Evolutionary conservation across 2,113 vertebrate species (phyloP).

Genomic region (Bombycilla garrulus): DNA sequence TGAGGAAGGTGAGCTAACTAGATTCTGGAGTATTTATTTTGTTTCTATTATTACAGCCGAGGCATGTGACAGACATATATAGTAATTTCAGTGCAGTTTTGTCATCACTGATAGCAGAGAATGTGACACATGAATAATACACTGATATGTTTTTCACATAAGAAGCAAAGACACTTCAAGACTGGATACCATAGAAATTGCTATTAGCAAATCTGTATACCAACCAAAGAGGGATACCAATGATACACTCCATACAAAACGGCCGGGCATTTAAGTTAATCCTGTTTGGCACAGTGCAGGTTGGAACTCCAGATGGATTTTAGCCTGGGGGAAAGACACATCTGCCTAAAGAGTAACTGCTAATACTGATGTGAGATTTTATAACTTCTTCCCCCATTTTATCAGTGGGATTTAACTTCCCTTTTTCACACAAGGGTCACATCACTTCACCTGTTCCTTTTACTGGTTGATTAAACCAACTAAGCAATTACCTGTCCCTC

Average conservation of each 20-base stretch:
- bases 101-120: neutral
- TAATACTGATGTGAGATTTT: slow-evolving; percentile 1
- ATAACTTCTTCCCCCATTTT: neutral
- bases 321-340: neutral
- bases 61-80: neutral
- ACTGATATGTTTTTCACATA: neutral
- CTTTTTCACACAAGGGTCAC: neutral
- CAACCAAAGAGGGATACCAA: neutral
- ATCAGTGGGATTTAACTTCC: neutral
- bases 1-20: neutral
- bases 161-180: neutral
- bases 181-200: neutral
- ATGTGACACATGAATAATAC: neutral
- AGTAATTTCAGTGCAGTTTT: neutral
- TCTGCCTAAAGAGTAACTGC: slow-evolving; percentile 11
- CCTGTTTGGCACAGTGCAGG: slow-evolving; percentile 18
- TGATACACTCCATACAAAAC: neutral
- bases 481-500: neutral
- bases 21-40: neutral
- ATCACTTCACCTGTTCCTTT: neutral
- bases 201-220: neutral
- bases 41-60: neutral
- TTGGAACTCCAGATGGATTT: slow-evolving; percentile 28
- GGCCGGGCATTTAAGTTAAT: neutral
- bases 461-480: neutral